Base-by-base conservation (phyloP, 2,113 vertebrate genomes). In the Channa maculata region DNA sequence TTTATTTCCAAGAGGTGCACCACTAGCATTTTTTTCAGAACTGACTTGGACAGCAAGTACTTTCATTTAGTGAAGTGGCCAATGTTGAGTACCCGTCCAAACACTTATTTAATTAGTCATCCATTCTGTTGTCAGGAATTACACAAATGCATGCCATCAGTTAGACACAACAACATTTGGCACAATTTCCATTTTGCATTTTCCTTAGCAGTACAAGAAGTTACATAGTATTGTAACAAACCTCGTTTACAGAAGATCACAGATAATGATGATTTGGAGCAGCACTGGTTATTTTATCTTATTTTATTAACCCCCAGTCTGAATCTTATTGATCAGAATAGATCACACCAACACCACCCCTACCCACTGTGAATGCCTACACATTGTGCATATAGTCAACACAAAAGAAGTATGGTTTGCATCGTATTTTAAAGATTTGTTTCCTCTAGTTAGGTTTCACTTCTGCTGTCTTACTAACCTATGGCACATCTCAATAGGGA, bases 361-460 rank as follows among this genome's bases (percentile, higher is more conserved):
- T 24, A 59, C 39, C 38, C 6, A 7, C 2, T 0, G 14, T 3
- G 5, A 64, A 44, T 0, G 14, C 63, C n/a, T 8, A 4, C 2
- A 5, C 46, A 14, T 49, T 11, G 38, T 24, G 43, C 39, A 48
- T 43, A 36, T 10, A 44, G 7, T 13, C 58, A 15, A 14, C 8
- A 11, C 6, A 11, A 46, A 4, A 38, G 10, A 33, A 64, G 8
- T 41, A 48, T 48, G 8, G 44, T 8, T 65, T 65, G 24, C 53
- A 57, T 74, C 49, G 14, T 39, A 36, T 77, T 63, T 34, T 36
- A 9, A 15, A 68, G 82, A 82, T 88, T 79, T 54, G 85, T 75
- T 90, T 91, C 90, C 90, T 84, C 58, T 69, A 71, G 55, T 66
- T 24, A 52, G 63, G 85, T 92, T 92, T 92, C 91, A 88, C 77